phyloP scores from a whole-genome alignment of 2,888 invertebrate species.

The Zonitis immaculata region DNA sequence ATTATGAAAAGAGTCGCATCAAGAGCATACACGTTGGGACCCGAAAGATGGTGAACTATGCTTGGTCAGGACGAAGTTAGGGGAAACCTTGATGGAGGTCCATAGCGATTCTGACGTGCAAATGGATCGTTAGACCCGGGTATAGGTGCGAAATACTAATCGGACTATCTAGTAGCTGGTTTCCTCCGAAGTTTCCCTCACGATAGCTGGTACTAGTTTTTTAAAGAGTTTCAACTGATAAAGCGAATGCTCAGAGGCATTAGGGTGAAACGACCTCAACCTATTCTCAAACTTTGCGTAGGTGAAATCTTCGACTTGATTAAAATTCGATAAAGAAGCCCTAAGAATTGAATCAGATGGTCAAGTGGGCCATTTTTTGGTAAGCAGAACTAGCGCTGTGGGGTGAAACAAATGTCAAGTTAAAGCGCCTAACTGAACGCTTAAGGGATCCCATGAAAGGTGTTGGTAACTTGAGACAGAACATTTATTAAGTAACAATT shows the following conservation, averaged over 20 bases:
- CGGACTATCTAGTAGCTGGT: conserved; percentile 76
- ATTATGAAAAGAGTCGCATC: conserved; percentile 52
- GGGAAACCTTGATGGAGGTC: conserved; percentile 68
- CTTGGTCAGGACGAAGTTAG: conserved; percentile 66
- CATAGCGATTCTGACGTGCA: conserved; percentile 73
- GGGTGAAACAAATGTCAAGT: conserved; percentile 70
- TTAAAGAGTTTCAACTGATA: conserved; percentile 65
- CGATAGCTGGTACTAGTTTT: conserved; percentile 59
- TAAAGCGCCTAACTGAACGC: conserved; percentile 63
- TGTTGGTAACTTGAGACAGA: conserved; percentile 52
- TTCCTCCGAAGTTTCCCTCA: conserved; percentile 73
- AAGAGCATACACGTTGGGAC: conserved; percentile 64
- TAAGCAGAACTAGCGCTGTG: conserved; percentile 77
- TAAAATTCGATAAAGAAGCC: conserved; percentile 51
- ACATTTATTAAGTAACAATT: too few species aligned
- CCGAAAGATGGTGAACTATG: conserved; percentile 71
- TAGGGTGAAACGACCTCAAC: conserved; percentile 66
- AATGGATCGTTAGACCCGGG: conserved; percentile 74
- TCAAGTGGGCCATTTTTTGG: conserved; percentile 70
- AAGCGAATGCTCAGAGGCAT: conserved; percentile 72
- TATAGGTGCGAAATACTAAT: conserved; percentile 69
- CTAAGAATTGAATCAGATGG: conserved; percentile 53
- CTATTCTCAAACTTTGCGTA: conserved; percentile 77
- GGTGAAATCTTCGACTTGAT: conserved; percentile 64
- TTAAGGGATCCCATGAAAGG: conserved; percentile 59